Conservation (phyloP, 2,113 vertebrate genomes). For the Eretmochelys imbricata region DNA sequence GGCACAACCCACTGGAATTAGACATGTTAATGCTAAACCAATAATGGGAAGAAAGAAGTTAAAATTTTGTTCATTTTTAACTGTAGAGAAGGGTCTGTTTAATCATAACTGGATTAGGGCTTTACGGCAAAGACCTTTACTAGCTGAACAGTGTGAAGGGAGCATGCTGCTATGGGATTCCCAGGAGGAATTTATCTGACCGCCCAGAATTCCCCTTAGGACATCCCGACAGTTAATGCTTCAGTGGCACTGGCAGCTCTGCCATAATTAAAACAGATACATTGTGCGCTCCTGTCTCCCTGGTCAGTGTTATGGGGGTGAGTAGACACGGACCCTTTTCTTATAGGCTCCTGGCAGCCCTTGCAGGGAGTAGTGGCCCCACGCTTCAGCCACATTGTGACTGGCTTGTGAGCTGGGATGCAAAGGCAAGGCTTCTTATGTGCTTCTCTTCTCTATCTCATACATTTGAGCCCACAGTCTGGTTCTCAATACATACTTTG, state of each 20-base stretch:
- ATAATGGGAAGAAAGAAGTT: not conserved
- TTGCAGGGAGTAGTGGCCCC: not conserved
- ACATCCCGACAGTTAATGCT: too few relatives aligned
- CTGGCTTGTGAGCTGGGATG: not conserved
- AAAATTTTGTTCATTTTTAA: not conserved
- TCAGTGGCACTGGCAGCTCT: not conserved
- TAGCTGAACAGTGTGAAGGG: not conserved
- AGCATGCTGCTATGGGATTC: not conserved
- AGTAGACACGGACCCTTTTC: not conserved
- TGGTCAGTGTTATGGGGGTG: not conserved
- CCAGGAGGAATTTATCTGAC: not conserved
- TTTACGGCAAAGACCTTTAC: not conserved
- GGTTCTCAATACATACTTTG: not conserved
- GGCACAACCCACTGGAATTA: not conserved
- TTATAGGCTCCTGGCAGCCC: not conserved
- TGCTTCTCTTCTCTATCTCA: not conserved
- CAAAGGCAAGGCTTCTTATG: not conserved
- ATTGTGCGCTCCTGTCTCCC: not conserved
- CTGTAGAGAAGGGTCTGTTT: not conserved
- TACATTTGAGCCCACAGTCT: not conserved
- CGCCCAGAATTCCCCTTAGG: not conserved
- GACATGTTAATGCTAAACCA: not conserved
- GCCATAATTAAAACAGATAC: not conserved
- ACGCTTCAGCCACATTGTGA: not conserved
- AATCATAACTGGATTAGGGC: not conserved